A percentile compares a stretch with the other conserved stretches of the same genome.
Conservation (phyloP, 2,797 vertebrate species). For the Protonibea diacanthus region DNA sequence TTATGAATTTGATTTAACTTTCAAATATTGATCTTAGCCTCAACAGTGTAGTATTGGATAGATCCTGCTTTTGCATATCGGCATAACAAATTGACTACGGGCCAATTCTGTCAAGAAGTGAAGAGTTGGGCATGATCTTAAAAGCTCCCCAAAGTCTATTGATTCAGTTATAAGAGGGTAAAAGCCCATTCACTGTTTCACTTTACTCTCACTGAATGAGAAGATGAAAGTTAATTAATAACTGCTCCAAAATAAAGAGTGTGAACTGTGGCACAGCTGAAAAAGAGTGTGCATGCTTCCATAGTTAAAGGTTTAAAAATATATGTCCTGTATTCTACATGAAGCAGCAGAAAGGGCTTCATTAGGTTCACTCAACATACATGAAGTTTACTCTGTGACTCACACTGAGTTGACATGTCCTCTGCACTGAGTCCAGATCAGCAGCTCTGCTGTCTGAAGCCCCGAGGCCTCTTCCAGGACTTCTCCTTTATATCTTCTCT, state of each 20-base stretch:
- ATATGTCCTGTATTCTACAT: slow-evolving; percentile 24
- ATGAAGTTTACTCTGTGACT: slow-evolving; percentile 34
- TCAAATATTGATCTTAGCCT: too few relatives aligned
- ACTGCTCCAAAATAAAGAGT: neutral
- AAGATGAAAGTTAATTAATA: neutral
- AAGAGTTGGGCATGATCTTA: neutral
- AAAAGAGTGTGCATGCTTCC: neutral
- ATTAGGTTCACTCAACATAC: slow-evolving; percentile 21
- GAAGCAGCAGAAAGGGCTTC: slow-evolving; percentile 25
- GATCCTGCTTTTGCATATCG: too few relatives aligned
- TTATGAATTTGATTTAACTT: too few relatives aligned
- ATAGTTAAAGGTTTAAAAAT: slow-evolving; percentile 35
- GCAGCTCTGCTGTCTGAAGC: slow-evolving; percentile 23
- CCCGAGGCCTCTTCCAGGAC: slow-evolving; percentile 11
- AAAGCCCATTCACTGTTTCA: too few relatives aligned
- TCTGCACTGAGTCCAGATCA: slow-evolving; percentile 8
- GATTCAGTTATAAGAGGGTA: neutral
- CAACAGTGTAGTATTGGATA: too few relatives aligned
- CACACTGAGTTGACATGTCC: slow-evolving; percentile 39
- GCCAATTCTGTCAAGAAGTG: too few relatives aligned
- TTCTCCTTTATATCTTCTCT: slow-evolving; percentile 28
- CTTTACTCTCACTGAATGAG: neutral
- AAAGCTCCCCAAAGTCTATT: neutral
- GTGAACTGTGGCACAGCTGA: neutral
- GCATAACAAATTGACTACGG: too few relatives aligned